Evolutionary conservation across 2,113 vertebrate genomes (phyloP), one percentile per base, ranked within the genome.

Genomic region (Sinocyclocheilus maitianheensis): DNA sequence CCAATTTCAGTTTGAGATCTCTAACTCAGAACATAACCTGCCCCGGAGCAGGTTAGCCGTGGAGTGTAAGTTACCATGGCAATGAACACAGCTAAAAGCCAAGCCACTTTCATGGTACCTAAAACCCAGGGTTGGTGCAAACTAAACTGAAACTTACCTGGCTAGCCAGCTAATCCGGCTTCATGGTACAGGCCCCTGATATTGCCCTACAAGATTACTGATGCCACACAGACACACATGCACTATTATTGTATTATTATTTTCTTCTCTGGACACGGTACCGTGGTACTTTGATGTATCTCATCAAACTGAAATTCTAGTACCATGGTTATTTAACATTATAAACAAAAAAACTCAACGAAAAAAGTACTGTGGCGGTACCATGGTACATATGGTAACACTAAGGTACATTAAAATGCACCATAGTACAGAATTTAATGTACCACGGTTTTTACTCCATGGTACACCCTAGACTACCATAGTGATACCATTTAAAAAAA

Each of bases 141-240:
- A 34, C 30, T 34, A 34, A 34, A 34, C 30, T 34, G 30, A 34
- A 34, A 34, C 30, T 34, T 34, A 34, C 2, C 30, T 34, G 30
- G 30, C 30, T 34, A 34, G 30, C 30, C 30, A 34, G 30, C 30
- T 34, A 34, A 34, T 34, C 30, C 30, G 2, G 30, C 30, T 34
- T 34, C 30, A 34, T 34, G 30, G 2, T 34, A 34, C 30, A 34
- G 30, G 30, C 30, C 30, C 30, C 30, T 80, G 10, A 81, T 74
- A 72, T 55, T 72, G 16, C 78, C 22, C 48, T 37, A 14, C 63
- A 65, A 60, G 53, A 74, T 81, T 75, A 75, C 1, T 75, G 55
- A 67, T 81, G 67, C 10, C 30, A 34, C 30, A 40, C 43, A 55
- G 11, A 71, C 46, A 85, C 4, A 43, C n/a, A 62, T 3, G 26